Evolutionary conservation across 2,797 vertebrate genomes (phyloP).

Genomic region (Gymnocypris eckloni): DNA sequence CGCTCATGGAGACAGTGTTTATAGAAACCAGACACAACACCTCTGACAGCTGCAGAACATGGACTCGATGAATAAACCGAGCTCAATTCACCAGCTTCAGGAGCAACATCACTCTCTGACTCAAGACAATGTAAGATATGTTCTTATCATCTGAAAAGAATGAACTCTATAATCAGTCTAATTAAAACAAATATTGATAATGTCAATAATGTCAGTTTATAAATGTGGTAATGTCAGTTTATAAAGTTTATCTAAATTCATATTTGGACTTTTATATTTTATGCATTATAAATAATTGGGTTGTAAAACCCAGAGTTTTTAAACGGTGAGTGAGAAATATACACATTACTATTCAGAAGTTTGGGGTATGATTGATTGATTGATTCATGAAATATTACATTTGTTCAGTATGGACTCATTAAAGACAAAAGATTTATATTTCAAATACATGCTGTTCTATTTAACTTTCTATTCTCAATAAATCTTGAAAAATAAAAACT

Average conservation of each 20-base stretch:
- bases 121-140: slow-evolving; percentile 67
- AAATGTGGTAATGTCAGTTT: background rate
- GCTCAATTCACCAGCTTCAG: slow-evolving; percentile 47
- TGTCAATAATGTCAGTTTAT: too few relatives aligned
- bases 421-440: background rate
- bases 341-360: background rate
- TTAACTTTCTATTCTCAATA: background rate
- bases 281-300: background rate
- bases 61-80: slow-evolving; percentile 62
- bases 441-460: background rate
- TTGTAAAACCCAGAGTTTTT: background rate
- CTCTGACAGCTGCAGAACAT: slow-evolving; percentile 62
- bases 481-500: background rate
- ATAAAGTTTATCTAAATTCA: background rate
- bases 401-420: background rate
- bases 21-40: slow-evolving; percentile 43
- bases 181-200: background rate
- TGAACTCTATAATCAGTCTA: background rate
- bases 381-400: background rate
- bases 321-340: background rate
- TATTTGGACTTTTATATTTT: background rate
- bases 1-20: slow-evolving; percentile 42
- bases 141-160: background rate
- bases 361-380: background rate
- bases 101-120: slow-evolving; percentile 62